Evolutionary conservation across 2,113 vertebrate genomes (phyloP).

Genomic region (Cathartes aura): DNA sequence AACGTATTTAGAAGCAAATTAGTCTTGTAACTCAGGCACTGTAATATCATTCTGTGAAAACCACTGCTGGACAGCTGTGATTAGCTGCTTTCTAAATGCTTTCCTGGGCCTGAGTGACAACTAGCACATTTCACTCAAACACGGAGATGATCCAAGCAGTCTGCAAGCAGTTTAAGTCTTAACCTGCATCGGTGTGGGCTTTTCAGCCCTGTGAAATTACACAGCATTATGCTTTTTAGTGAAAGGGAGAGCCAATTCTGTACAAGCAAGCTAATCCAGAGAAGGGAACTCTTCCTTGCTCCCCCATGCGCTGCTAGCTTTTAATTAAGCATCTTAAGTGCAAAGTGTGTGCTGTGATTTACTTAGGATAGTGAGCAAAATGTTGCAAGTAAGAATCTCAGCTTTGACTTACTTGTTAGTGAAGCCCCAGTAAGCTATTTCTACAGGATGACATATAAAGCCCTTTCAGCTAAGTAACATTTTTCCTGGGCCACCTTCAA

Average conservation of each 20-base stretch:
- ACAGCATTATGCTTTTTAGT: too few species aligned
- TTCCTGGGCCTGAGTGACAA: not conserved
- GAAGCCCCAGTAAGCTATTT: not conserved
- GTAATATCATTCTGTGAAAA: not conserved
- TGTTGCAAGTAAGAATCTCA: accelerated
- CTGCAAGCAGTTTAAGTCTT: not conserved
- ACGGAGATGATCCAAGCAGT: not conserved
- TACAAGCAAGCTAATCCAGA: not conserved
- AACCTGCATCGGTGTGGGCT: not conserved
- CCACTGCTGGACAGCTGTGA: not conserved
- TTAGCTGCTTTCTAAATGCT: not conserved
- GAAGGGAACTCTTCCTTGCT: not conserved
- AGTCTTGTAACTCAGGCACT: constrained; percentile 14
- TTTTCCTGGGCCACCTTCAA: not conserved
- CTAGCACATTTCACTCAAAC: not conserved
- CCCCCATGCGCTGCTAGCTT: not conserved
- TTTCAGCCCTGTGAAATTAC: not conserved
- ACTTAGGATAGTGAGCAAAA: not conserved
- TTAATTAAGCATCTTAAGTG: not conserved
- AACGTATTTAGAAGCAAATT: constrained; percentile 43
- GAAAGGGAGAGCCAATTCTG: not conserved
- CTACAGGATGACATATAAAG: not conserved
- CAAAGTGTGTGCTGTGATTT: not conserved
- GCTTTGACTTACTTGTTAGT: not conserved
- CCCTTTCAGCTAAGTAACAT: not conserved